These are phyloP conservation scores for Poecilia wingei DNA, from an alignment of 2,797 vertebrate genomes.

Conservation along the genomic window DNA sequence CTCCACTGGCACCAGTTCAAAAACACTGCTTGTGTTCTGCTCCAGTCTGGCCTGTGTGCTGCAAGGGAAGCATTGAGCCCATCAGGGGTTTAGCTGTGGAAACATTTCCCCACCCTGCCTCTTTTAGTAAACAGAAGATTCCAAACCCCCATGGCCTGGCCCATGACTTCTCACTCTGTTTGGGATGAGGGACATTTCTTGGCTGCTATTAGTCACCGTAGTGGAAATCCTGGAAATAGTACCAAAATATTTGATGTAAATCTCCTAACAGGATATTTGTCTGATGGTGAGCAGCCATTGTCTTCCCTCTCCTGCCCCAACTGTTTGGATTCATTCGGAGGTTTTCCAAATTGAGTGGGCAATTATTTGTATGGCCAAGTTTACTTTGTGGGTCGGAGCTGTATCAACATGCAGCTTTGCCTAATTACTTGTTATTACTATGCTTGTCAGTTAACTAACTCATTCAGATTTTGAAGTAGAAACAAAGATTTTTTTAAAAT, in stretches of 20 bases:
- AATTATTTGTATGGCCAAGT: constrained; percentile 43
- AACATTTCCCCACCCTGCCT: constrained; percentile 61
- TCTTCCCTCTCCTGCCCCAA: constrained; percentile 20
- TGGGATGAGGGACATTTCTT: constrained; percentile 20
- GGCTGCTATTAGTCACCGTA: constrained; percentile 13
- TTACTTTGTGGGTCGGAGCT: constrained; percentile 41
- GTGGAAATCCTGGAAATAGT: constrained; percentile 49
- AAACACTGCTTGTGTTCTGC: constrained; percentile 42
- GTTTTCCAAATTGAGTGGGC: constrained; percentile 27
- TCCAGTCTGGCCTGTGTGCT: constrained; percentile 58
- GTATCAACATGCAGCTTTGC: constrained; percentile 40
- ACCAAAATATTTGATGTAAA: constrained; percentile 50
- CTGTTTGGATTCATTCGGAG: constrained; percentile 32
- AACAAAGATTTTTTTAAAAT: constrained; percentile 25
- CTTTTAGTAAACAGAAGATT: constrained; percentile 68
- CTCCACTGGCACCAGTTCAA: constrained; percentile 39
- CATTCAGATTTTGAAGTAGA: constrained; percentile 17
- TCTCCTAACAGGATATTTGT: constrained; percentile 60
- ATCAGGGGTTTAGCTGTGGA: constrained; percentile 69
- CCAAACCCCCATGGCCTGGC: constrained; percentile 29
- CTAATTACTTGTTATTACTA: constrained; percentile 37
- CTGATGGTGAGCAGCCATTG: constrained; percentile 38
- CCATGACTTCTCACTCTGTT: constrained; percentile 29
- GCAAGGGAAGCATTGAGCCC: constrained; percentile 63
- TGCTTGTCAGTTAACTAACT: constrained; percentile 15